phyloP scores from a whole-genome alignment of 2,797 vertebrate genomes.

The Glossophaga mutica region DNA sequence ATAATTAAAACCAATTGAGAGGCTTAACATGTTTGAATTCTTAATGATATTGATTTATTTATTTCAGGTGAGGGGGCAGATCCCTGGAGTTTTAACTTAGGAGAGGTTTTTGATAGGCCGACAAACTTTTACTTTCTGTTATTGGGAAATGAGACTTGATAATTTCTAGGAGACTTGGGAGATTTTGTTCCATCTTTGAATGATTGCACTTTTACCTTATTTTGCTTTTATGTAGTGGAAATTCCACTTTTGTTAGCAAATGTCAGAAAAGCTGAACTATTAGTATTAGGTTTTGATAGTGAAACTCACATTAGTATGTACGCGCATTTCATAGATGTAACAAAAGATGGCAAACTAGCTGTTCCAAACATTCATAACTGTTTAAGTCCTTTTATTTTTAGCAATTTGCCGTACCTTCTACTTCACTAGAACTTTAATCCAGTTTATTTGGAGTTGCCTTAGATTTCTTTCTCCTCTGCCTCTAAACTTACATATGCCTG shows the following conservation, averaged over 20 bases:
- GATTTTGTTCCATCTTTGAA: conserved; percentile 23
- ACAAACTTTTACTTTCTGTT: neutral
- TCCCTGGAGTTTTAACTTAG: neutral
- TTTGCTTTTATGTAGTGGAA: neutral
- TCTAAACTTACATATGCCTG: neutral
- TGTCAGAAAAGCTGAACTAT: neutral
- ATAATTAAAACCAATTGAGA: conserved; percentile 27
- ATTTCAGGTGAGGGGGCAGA: neutral
- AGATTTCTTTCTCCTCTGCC: neutral
- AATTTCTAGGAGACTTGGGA: neutral
- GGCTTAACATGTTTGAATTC: neutral
- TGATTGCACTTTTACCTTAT: neutral
- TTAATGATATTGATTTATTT: neutral
- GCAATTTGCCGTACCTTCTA: neutral
- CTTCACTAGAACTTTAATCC: neutral
- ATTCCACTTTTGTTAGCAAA: neutral
- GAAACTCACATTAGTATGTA: neutral
- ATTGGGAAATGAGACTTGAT: conserved; percentile 1
- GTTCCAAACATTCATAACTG: neutral
- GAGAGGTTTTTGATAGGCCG: neutral
- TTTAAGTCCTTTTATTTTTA: neutral
- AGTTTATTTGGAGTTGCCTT: neutral
- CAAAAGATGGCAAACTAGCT: neutral
- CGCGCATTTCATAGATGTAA: neutral
- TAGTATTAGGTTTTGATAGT: conserved; percentile 15